Base-by-base conservation (phyloP, 1,140 invertebrate genomes). In the Sycophaga agraensis region DNA sequence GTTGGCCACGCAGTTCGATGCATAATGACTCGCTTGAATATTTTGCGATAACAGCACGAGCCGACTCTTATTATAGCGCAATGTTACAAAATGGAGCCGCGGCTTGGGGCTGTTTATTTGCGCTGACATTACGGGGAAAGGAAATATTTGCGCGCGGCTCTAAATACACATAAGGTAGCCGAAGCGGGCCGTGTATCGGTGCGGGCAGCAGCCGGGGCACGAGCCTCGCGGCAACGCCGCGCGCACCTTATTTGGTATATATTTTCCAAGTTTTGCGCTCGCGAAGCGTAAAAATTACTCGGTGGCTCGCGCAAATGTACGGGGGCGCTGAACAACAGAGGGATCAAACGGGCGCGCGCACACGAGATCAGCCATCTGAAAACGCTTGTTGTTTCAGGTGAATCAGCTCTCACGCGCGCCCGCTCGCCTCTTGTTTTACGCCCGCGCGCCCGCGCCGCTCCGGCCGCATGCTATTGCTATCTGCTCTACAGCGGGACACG, bases 331-430 rank as follows among this genome's bases (percentile, higher is more conserved):
- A 68, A 71, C 68, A 74, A 73, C 70, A 69, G 67, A 67, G 71
- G 71, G 71, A 71, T 73, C 68, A 70, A 75, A 74, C 65, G 66
- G 24, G 59, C 65, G 65, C 64, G 67, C 67, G 68, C 66, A 72
- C 72, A 71, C 72, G 9, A 70, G 72, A 74, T 74, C 74, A 74
- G 66, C 68, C 71, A 76, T 74, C 72, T 72, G 74, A 73, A 75
- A 76, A 76, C 67, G 68, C 67, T 70, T 76, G 74, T 76, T 76
- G 68, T 76, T 76, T 75, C 74, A 76, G 73, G 73, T 75, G 73
- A 73, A 64, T 63, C 58, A 68, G 63, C 68, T 75, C 71, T 70
- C 72, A 71, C 71, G 68, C 68, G 53, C 16, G 4, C 11, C n/a
- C 45, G 26, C 45, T 14, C 22, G 2, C 45, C 2, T 4, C 24